Percentiles rank a stretch among this genome's conserved stretches.
phyloP scores from a whole-genome alignment of 2,113 vertebrate genomes.

The Typhlomys cinereus region DNA sequence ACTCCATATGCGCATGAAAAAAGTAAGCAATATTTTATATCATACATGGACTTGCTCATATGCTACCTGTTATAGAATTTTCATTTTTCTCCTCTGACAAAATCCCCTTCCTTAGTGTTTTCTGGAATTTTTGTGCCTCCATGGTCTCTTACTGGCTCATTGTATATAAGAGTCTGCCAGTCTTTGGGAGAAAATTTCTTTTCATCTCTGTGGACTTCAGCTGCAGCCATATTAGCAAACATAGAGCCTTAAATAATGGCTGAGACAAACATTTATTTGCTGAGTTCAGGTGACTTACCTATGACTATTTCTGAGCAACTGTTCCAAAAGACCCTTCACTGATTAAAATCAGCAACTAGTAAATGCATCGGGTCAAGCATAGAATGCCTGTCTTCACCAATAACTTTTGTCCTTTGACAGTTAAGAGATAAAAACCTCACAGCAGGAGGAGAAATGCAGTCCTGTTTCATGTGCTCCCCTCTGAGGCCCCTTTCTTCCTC shows the following conservation, averaged over 20 bases:
- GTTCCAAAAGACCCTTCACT: not conserved
- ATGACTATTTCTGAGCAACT: not conserved
- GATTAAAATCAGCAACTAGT: not conserved
- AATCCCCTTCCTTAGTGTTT: not conserved
- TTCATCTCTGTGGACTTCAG: not conserved
- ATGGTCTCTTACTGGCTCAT: not conserved
- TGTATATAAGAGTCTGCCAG: not conserved
- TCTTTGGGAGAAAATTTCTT: not conserved
- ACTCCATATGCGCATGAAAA: too few relatives aligned
- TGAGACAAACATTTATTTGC: not conserved
- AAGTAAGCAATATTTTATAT: too few relatives aligned
- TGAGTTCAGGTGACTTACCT: not conserved
- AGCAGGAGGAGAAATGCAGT: not conserved
- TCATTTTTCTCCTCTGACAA: not conserved
- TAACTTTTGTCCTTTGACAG: not conserved
- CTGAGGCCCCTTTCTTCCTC: fast-evolving
- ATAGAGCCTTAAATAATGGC: not conserved
- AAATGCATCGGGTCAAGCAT: not conserved
- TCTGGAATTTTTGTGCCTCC: not conserved
- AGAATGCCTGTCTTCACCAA: not conserved
- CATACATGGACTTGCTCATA: not conserved
- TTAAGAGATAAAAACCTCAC: not conserved
- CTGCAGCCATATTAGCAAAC: not conserved
- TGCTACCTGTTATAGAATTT: not conserved
- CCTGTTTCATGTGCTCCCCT: not conserved